Base-by-base conservation (phyloP, 2,888 invertebrate species). In the Mythimna ferrago region DNA sequence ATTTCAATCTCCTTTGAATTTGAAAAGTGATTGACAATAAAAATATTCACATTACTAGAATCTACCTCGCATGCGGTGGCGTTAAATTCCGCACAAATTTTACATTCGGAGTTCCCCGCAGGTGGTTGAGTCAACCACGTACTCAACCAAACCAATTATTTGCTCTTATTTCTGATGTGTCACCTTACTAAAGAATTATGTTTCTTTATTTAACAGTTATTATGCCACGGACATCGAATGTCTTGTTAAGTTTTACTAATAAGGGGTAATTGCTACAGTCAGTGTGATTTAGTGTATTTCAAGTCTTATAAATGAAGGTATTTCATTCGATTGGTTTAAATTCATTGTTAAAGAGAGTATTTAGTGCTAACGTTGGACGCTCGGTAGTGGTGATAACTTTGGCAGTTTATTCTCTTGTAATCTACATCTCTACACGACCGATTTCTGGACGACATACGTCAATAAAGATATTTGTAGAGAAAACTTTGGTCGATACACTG, bases 121-220 rank as follows among this genome's bases (percentile, higher is more conserved):
- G 19, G 3, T 57, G 9, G 6, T 57, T 48, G 14, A 57, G 2
- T 10, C 16, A 53, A n/a, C 14, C 53, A 19, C 41, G 2, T 56
- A n/a, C 48, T 38, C 32, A 7, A 32, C 16, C 4, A 53, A 56
- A 76, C 61, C 61, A 70, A 76, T 76, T 41, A 65, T 81, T 83
- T 84, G 0, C 83, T 84, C 85, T 86, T 85, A 85, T 87, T 80
- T 85, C 83, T 77, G 53, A 72, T 75, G 66, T 76, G 66, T 76
- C 72, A 73, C 73, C 67, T 61, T 32, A 19, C 66, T 35, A 26
- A 41, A 60, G 60, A 77, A 62, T 76, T 19, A 57, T 56, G 6
- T 53, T 61, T 58, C 57, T 71, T 72, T 65, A 73, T 57, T 21
- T 56, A 61, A 51, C 68, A 57, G n/a, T 53, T 73, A 75, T 77